Evolutionary conservation across 30 jellyfish, hydroid and myxozoan genomes (phyloP).

Genomic region (Turritopsis dohrnii): DNA sequence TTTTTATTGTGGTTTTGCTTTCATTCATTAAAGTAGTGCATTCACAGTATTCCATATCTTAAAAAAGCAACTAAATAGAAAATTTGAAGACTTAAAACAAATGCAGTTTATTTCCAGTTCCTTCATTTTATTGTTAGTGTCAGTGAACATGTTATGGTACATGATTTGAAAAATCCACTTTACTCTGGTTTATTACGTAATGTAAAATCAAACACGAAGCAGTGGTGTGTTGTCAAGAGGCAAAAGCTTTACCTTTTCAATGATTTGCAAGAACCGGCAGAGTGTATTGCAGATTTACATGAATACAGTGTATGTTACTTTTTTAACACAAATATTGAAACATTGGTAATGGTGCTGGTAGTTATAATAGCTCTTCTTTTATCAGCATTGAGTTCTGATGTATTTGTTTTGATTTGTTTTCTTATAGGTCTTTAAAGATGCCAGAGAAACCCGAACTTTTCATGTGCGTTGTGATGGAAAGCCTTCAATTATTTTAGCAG

Average conservation of each 20-base stretch:
- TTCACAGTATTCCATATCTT: background rate
- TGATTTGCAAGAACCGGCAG: conserved; percentile 63
- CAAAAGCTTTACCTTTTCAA: conserved; percentile 56
- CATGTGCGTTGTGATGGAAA: conserved; percentile 49
- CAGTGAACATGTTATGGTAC: conserved; percentile 26
- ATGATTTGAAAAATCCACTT: conserved; percentile 48
- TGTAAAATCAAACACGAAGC: conserved; percentile 43
- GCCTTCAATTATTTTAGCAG: conserved; percentile 65
- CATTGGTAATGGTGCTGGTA: background rate
- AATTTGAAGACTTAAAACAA: background rate
- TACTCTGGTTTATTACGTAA: conserved; percentile 73
- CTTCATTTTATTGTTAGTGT: conserved; percentile 13
- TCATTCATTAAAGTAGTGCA: too few species aligned
- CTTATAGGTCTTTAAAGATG: conserved; percentile 37
- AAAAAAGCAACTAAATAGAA: too few species aligned
- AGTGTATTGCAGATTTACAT: conserved; percentile 46
- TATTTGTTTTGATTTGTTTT: background rate
- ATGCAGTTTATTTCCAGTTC: background rate
- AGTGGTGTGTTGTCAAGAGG: conserved; percentile 67
- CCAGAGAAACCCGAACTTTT: conserved; percentile 28
- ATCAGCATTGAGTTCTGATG: background rate
- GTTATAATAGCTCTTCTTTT: background rate
- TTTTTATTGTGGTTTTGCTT: too few species aligned
- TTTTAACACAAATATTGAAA: background rate
- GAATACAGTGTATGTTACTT: conserved; percentile 47